Percentiles rank a stretch among this genome's conserved stretches.
These are phyloP conservation scores for Pimephales promelas DNA, from an alignment of 2,113 vertebrate species.

Conservation along the genomic window DNA sequence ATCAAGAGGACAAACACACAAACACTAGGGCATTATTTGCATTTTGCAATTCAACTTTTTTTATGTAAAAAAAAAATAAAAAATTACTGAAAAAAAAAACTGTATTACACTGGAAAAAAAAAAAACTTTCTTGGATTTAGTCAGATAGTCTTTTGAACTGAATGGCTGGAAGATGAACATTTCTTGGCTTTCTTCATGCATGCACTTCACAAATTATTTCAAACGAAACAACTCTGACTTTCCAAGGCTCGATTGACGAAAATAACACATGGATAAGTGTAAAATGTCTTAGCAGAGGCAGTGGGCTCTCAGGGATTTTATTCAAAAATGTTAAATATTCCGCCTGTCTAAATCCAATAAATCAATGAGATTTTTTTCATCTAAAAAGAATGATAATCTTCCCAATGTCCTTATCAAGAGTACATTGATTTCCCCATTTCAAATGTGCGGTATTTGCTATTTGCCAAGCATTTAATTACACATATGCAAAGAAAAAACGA, in stretches of 20 bases:
- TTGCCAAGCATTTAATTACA: conserved; percentile 8
- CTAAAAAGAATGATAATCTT: neutral
- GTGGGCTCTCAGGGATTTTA: neutral
- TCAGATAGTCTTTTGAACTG: neutral
- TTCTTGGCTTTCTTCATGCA: neutral
- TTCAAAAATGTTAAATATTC: neutral
- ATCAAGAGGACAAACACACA: conserved; percentile 3
- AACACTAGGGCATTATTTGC: neutral
- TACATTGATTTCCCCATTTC: neutral
- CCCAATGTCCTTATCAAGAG: neutral
- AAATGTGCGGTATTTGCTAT: neutral
- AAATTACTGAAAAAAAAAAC: neutral
- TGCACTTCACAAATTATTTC: neutral
- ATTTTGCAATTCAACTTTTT: neutral
- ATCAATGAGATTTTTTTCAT: neutral
- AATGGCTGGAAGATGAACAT: neutral
- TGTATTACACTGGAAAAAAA: neutral
- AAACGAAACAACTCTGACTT: neutral
- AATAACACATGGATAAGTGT: conserved; percentile 5
- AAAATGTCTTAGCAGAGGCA: conserved; percentile 14
- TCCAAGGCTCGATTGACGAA: neutral
- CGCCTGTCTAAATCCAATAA: neutral
- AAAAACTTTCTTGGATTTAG: neutral
- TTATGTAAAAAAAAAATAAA: too few species aligned
- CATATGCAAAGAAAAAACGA: neutral